phyloP scores from a whole-genome alignment of 2,888 invertebrate species.

The Aspidiotus destructor region DNA sequence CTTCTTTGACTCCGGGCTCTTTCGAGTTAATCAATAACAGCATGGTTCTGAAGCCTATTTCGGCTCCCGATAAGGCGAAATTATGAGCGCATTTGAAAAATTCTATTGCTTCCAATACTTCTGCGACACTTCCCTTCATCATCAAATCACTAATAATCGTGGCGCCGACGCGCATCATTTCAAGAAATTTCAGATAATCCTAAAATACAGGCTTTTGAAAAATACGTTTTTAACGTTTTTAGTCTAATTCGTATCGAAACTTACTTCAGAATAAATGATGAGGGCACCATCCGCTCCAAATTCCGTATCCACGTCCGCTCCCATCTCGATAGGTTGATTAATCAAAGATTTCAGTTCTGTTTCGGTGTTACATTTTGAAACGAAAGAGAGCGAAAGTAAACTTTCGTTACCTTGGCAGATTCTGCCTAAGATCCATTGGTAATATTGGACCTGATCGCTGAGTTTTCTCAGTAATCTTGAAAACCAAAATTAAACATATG shows the following conservation, averaged over 20 bases:
- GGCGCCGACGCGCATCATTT: conserved; percentile 47
- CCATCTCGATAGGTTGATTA: conserved; percentile 10
- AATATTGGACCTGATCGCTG: conserved; percentile 19
- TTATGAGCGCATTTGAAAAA: conserved; percentile 74
- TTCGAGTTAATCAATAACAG: conserved; percentile 66
- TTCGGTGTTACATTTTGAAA: not conserved
- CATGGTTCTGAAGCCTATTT: conserved; percentile 64
- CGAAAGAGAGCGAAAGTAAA: not conserved
- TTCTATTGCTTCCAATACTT: conserved; percentile 79
- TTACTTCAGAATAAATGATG: conserved; percentile 17
- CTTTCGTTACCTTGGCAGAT: conserved; percentile 10
- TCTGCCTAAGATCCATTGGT: conserved; percentile 24
- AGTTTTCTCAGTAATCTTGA: conserved; percentile 5
- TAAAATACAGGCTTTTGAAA: conserved; percentile 38
- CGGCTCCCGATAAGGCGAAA: conserved; percentile 65
- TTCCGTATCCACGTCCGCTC: conserved; percentile 5
- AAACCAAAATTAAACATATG: not conserved
- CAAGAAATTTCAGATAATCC: conserved; percentile 48
- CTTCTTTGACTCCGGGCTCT: conserved; percentile 60
- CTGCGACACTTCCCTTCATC: conserved; percentile 60
- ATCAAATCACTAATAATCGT: conserved; percentile 63
- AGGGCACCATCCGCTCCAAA: conserved; percentile 4
- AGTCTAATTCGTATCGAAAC: not conserved
- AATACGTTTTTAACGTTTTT: not conserved
- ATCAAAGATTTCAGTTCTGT: conserved; percentile 5